Conservation (phyloP, 2,888 invertebrate species). For the Lasioglossum vierecki region DNA sequence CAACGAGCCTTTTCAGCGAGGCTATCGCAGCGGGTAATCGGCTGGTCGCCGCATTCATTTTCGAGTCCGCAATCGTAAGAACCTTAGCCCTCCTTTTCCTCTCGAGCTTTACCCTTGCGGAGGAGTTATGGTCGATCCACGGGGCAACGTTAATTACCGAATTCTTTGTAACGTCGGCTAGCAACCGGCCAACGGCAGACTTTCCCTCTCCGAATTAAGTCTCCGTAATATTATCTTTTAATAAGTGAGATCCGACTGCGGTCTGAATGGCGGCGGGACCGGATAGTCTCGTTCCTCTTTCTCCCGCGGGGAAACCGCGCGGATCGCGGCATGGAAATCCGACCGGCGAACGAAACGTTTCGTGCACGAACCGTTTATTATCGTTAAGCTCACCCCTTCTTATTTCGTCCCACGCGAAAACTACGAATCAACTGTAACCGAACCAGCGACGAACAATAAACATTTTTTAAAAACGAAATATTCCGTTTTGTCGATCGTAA, state of each 20-base stretch:
- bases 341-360: slow-evolving; percentile 49
- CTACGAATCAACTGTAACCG: not conserved
- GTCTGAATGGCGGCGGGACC: slow-evolving; percentile 63
- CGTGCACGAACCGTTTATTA: slow-evolving; percentile 58
- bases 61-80: slow-evolving; percentile 21
- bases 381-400: slow-evolving; percentile 34
- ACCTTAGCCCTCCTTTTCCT: not conserved
- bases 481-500: no score
- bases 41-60: slow-evolving; percentile 12
- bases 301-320: slow-evolving; percentile 59
- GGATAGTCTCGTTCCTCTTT: slow-evolving; percentile 5
- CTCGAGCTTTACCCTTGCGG: not conserved
- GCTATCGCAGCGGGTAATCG: slow-evolving; percentile 18
- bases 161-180: slow-evolving; percentile 65
- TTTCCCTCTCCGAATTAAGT: slow-evolving; percentile 66
- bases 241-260: slow-evolving; percentile 73
- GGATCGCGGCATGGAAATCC: slow-evolving; percentile 19
- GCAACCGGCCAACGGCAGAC: slow-evolving; percentile 58
- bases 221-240: slow-evolving; percentile 76
- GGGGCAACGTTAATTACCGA: slow-evolving; percentile 64
- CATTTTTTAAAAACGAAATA: no score
- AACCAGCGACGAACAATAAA: not conserved
- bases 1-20: slow-evolving; percentile 23
- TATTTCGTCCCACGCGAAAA: not conserved
- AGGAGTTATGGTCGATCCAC: slow-evolving; percentile 5